These are phyloP conservation scores for Atta texana DNA, from an alignment of 1,140 invertebrate species.

Conservation along the genomic window DNA sequence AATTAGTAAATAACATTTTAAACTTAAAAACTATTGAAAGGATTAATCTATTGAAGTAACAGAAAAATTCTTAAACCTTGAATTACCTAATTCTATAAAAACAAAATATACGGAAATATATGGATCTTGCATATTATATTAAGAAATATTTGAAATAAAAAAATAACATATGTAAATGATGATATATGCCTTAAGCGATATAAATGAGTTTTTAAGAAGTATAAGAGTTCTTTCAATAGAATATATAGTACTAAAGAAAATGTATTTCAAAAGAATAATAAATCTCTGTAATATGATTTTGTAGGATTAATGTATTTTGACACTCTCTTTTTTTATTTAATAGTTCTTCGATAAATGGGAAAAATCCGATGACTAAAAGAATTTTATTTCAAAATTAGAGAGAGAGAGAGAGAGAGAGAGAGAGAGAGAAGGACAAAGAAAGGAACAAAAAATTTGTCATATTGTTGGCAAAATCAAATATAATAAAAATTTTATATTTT, in stretches of 20 bases:
- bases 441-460: not conserved
- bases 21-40: not conserved
- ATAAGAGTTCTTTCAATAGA: not conserved
- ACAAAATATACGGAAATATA: not conserved
- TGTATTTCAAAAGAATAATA: not conserved
- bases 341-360: not conserved
- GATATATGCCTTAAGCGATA: not conserved
- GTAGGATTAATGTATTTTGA: not conserved
- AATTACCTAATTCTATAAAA: not conserved
- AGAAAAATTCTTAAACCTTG: not conserved
- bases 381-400: conserved; percentile 8
- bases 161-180: not conserved
- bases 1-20: not conserved
- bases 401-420: not conserved
- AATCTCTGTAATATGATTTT: conserved; percentile 23
- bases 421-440: not conserved
- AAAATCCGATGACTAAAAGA: not conserved
- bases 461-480: not conserved
- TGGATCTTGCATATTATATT: conserved; percentile 15
- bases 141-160: conserved; percentile 20
- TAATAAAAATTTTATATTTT: not conserved
- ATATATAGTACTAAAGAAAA: not conserved
- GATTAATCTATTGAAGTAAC: not conserved
- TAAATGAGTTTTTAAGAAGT: not conserved
- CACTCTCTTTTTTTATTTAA: not conserved